Base-by-base conservation (phyloP, 2,797 vertebrate genomes). In the Orientallactaga sibirica region DNA sequence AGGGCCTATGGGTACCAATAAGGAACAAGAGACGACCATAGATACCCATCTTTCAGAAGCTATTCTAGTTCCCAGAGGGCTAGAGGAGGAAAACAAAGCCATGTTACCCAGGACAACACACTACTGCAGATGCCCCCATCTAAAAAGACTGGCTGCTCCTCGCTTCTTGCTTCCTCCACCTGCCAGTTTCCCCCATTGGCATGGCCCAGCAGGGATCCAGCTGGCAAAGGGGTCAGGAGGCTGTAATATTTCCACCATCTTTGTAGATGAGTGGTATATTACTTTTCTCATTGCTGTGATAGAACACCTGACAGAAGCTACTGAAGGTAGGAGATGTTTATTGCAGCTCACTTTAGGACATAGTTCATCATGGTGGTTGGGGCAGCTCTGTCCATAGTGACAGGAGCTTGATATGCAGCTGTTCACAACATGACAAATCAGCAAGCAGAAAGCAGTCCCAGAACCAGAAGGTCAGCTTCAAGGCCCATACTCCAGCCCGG, bases 41-140 rank as follows among this genome's bases (percentile, higher is more conserved):
- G 22, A 48, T 77, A 9, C 7, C 41, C 2, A 10, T 62, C 6
- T 70, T 55, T 62, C 0, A 37, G 86, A 88, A 84, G 37, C 20
- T 73, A 7, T 55, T 18, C 55, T 58, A 16, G 48, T 62, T 22
- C n/a, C 20, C 16, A n/a, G 18, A 77, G 16, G n/a, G 52, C 15
- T 7, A 11, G 8, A 48, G 89, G 33, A 33, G 52, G 3, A 33
- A n/a, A 43, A 52, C 33, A 81, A 66, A 16, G 43, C n/a, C 2
- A 5, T 2, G 16, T 33, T 20, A 9, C 27, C 1, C 55, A 43
- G 61, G 48, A 22, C 19, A 2, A 19, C n/a, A 37, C 1, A 2
- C 33, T 71, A 7, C 70, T 2, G 14, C 20, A 74, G 29, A 2
- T 66, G 1, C 48, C 16, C 29, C 16, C 25, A 82, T 10, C 77